Evolutionary conservation across 2,113 vertebrate genomes (phyloP), one percentile per base, ranked within the genome.

Genomic region (Propithecus coquereli): DNA sequence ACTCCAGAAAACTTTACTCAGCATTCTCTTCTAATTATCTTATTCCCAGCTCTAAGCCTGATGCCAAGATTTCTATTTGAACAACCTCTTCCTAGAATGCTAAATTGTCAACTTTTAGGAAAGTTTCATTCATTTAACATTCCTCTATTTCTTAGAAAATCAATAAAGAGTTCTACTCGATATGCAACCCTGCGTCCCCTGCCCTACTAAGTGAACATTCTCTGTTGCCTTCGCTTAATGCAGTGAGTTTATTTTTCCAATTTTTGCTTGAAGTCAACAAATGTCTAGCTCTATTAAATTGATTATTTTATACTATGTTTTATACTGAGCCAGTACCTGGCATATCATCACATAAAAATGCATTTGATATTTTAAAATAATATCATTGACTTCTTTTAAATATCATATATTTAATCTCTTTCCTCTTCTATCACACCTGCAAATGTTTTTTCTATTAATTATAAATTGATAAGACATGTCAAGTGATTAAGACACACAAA

Each of bases 381-480:
- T 84, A 66, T 52, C 10, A 86, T 22, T 84, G 10, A 23, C 50
- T 87, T 94, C 23, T 61, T 86, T 79, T 18, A 94, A 83, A 81
- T 80, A 91, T 27, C 70, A 25, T 2, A 71, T 57, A 90, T 68
- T 5, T 40, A 82, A 79, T 79, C 5, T 68, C 34, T 90, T 71
- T 52, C 2, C 10, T 32, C 32, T 76, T 43, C 6, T 4, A 73
- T 3, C 52, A 23, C 40, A 88, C 5, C 9, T 76, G 8, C 17
- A 95, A 92, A 81, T 54, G 5, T 5, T 85, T 96, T 84, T n/a
- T 76, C 32, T 77, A 50, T 61, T 94, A 87, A 82, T 94, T 59
- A 82, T 63, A 85, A 91, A 32, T 54, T 87, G 5, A 79, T 4
- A 77, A 76, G 52, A 65, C 10, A 30, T 61, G 13, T 93, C 34